Conservation (phyloP, 2,888 invertebrate species). For the Eristalis pertinax region DNA sequence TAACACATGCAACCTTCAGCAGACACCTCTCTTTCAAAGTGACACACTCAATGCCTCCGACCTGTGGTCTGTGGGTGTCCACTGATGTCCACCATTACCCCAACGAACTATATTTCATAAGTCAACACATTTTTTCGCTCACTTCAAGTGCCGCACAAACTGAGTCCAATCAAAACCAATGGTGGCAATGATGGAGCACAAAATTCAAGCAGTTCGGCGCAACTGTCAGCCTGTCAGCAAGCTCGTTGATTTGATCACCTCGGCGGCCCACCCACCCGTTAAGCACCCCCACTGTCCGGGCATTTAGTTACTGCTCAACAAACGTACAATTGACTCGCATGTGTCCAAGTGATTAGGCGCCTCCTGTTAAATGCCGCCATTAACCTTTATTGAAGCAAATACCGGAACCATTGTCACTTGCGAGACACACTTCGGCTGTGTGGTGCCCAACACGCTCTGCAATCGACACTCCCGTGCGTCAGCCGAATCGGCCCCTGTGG, state of each 20-base stretch:
- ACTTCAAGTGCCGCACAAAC: not conserved
- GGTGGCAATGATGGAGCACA: not conserved
- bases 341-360: slow-evolving; percentile 42
- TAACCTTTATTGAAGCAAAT: slow-evolving; percentile 14
- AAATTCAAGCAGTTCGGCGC: not conserved
- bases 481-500: not conserved
- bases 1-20: too few relatives aligned
- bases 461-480: not conserved
- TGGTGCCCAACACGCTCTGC: not conserved
- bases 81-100: too few relatives aligned
- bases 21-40: too few relatives aligned
- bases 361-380: slow-evolving; percentile 27
- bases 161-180: not conserved
- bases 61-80: too few relatives aligned
- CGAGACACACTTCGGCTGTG: not conserved
- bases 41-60: too few relatives aligned
- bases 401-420: slow-evolving; percentile 20
- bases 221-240: slow-evolving; percentile 1
- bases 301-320: slow-evolving; percentile 27
- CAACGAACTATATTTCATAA: too few relatives aligned
- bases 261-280: slow-evolving; percentile 10
- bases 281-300: slow-evolving; percentile 19
- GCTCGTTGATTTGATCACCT: slow-evolving; percentile 11
- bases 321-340: slow-evolving; percentile 35
- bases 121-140: too few relatives aligned